Evolutionary conservation across 1,140 invertebrate species (phyloP), one percentile per base, ranked within the genome.

Genomic region (Drosophila aff.): DNA sequence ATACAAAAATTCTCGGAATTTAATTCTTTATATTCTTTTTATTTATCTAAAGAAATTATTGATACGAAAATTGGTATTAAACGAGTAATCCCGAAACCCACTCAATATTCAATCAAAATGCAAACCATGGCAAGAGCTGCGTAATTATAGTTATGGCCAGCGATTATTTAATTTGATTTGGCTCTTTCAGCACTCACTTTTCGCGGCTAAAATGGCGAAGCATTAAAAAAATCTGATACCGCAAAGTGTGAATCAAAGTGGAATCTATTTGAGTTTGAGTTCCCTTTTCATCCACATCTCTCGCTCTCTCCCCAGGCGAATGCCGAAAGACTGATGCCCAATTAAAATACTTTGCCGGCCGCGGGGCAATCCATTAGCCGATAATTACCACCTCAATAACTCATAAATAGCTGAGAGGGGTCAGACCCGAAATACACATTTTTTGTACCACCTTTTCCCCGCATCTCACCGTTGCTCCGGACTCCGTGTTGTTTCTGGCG

Each of bases 351-450:
- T 86, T 67, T 72, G 64, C 41, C 43, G 47, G 49, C 43, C 63
- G 44, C 57, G 28, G 65, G 58, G 50, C 80, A 69, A 77, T 65
- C 66, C 71, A 79, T 86, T 87, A 69, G 71, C 49, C 62, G 63
- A 72, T 84, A 89, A 87, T 87, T 89, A 78, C 75, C 77, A 64
- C 72, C 59, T 67, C 72, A 77, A 87, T 89, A 83, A 81, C 65
- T 89, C 81, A 81, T 74, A 78, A 83, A 89, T 75, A 75, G 47
- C 76, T 74, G 59, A 68, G 38, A 53, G 50, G 78, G 65, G 61
- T 18, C 57, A 57, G 16, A 9, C 57, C 55, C 55, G 52, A 55
- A 10, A 57, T 57, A 40, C 33, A n/a, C 9, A 55, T 28, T 21
- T 38, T 13, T 13, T 16, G 9, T 13, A 1, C 26, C 60, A 49